Base-by-base conservation (phyloP, 2,113 vertebrate species). In the Grus americana region DNA sequence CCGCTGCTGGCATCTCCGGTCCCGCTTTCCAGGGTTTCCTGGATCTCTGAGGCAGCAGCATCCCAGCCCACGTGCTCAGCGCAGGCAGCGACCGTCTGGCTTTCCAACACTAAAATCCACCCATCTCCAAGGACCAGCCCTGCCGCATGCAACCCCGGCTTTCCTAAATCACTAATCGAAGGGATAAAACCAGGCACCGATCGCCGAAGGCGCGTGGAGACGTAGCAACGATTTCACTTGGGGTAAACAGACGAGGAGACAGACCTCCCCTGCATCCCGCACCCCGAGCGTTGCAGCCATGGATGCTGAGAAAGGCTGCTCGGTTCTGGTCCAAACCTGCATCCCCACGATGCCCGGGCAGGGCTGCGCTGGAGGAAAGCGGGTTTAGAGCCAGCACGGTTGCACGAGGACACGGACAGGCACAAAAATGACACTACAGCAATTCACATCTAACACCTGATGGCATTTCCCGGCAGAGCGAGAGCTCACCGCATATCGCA, bases 231-330 rank as follows among this genome's bases (percentile, higher is more conserved):
- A 59, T 44, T 79, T 71, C 3, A 2, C 5, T 0, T 14, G 26
- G 62, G 74, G 74, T 63, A 29, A 50, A 42, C 3, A 46, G 32
- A 42, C 1, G 4, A n/a, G 62, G 75, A 88, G 20, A 71, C 71
- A 76, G 54, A n/a, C 6, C 49, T 86, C 58, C 29, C 71, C 23
- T 59, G 44, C 61, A 40, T 50, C 57, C 62, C 5, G 3, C 10
- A 15, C 13, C 40, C 24, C 0, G 0, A 59, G 79, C 3, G 0
- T 18, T 0, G 0, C 29, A 32, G 44, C 52, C 6, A 0, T 0
- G 0, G n/a, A 22, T 23, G 26, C 44, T 2, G 6, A 50, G 57
- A 36, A 85, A 34, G 18, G 49, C 32, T 22, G 55, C 92, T 80
- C 17, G 2, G 54, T 47, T 13, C 55, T 2, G 57, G 13, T 46